phyloP scores from a whole-genome alignment of 2,888 invertebrate species.

The Andrena fulva region DNA sequence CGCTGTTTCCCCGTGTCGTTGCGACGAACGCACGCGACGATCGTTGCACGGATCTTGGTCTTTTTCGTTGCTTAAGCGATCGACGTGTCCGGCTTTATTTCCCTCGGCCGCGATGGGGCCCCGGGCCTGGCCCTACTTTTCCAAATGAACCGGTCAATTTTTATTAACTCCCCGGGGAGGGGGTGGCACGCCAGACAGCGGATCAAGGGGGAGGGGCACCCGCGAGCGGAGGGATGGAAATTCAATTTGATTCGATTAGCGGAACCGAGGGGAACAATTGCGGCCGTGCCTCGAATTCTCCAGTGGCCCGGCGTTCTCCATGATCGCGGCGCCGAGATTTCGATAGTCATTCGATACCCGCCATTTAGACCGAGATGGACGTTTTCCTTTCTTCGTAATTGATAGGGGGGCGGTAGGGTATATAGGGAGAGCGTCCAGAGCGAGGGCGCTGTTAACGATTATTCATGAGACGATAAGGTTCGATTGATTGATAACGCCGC shows the following conservation, averaged over 20 bases:
- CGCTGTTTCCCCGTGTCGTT: conserved; percentile 27
- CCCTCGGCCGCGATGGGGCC: conserved; percentile 4
- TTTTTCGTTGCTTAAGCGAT: conserved; percentile 23
- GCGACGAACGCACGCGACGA: conserved; percentile 19
- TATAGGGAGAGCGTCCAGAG: too few relatives aligned
- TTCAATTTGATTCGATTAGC: conserved; percentile 80
- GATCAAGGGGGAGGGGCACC: background rate
- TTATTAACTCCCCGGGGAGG: conserved; percentile 65
- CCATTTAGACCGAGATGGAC: conserved; percentile 10
- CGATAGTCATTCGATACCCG: conserved; percentile 40
- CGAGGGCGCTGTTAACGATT: too few relatives aligned
- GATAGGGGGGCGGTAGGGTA: background rate
- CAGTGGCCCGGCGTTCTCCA: conserved; percentile 56
- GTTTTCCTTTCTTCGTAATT: background rate
- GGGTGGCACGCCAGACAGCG: background rate
- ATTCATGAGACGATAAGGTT: too few relatives aligned
- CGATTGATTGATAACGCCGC: too few relatives aligned
- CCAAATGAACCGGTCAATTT: conserved; percentile 73
- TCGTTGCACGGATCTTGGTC: conserved; percentile 24
- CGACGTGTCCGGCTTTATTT: conserved; percentile 19
- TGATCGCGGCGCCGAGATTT: conserved; percentile 56
- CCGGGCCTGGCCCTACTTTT: conserved; percentile 45
- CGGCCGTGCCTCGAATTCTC: conserved; percentile 75
- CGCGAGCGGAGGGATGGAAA: conserved; percentile 71
- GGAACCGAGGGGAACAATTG: conserved; percentile 66